These are phyloP conservation scores for Pedionomus torquatus DNA, from an alignment of 2,113 vertebrate genomes.

Conservation along the genomic window DNA sequence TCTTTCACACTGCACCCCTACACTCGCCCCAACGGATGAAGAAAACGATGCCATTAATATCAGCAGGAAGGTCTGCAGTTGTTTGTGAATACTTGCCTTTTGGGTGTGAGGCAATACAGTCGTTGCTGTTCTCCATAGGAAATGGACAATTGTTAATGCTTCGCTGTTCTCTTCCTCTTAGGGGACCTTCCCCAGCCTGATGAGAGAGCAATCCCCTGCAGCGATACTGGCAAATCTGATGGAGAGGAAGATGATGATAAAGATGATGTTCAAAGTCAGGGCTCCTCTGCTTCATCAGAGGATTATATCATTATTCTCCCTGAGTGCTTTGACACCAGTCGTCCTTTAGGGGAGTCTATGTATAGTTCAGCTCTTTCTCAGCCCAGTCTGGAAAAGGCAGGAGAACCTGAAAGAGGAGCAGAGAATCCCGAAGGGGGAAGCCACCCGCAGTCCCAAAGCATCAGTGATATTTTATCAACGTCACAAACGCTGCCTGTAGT, in stretches of 20 bases:
- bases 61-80: background rate
- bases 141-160: constrained; percentile 36
- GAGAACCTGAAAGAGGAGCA: constrained; percentile 56
- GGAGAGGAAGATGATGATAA: constrained; percentile 77
- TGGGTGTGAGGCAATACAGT: too few relatives aligned
- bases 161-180: background rate
- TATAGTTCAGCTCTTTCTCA: constrained; percentile 93
- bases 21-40: background rate
- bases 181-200: constrained; percentile 32
- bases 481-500: constrained; percentile 82
- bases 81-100: background rate
- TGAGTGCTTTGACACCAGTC: constrained; percentile 94
- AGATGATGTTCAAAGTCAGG: constrained; percentile 89
- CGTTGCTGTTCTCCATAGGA: background rate
- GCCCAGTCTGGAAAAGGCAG: constrained; percentile 76
- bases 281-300: constrained; percentile 89
- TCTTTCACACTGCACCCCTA: background rate
- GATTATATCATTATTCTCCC: constrained; percentile 96
- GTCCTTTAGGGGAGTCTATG: constrained; percentile 92
- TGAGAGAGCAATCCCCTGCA: background rate
- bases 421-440: background rate
- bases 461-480: constrained; percentile 76
- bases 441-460: constrained; percentile 20
- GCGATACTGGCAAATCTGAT: background rate
- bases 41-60: too few relatives aligned